phyloP scores from a whole-genome alignment of 2,888 invertebrate genomes.

The Trachelus iudaicus region DNA sequence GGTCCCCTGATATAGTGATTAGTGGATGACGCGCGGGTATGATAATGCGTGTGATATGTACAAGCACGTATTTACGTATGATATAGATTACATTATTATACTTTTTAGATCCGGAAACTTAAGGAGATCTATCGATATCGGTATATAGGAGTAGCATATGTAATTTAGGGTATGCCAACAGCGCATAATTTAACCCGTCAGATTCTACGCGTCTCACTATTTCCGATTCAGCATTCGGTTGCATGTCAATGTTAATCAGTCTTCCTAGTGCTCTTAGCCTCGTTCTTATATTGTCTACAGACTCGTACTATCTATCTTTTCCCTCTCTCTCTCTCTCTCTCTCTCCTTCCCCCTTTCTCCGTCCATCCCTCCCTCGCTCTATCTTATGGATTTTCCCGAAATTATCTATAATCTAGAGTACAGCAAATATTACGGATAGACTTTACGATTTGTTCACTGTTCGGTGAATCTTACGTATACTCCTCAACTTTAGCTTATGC shows the following conservation, averaged over 20 bases:
- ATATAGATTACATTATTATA: neutral
- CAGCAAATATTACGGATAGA: neutral
- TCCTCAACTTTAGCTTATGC: neutral
- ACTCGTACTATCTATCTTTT: neutral
- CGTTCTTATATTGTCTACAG: neutral
- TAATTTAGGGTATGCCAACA: neutral
- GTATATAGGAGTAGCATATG: neutral
- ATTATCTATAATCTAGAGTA: neutral
- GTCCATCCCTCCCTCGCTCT: too few relatives aligned
- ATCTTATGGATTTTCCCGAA: neutral
- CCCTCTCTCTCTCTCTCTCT: too few relatives aligned
- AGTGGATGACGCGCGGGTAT: neutral
- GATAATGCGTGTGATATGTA: neutral
- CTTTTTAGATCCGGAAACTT: neutral
- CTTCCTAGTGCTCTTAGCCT: neutral
- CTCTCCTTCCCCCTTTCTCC: too few relatives aligned
- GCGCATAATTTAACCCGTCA: neutral
- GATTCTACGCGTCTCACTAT: neutral
- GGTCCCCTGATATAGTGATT: neutral
- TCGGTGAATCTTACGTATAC: neutral
- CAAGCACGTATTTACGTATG: neutral
- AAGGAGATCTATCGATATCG: neutral
- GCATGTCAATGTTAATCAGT: neutral
- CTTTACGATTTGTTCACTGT: neutral
- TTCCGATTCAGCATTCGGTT: neutral